These are phyloP conservation scores for Griposia aprilina DNA, from an alignment of 2,888 invertebrate species.

Conservation along the genomic window DNA sequence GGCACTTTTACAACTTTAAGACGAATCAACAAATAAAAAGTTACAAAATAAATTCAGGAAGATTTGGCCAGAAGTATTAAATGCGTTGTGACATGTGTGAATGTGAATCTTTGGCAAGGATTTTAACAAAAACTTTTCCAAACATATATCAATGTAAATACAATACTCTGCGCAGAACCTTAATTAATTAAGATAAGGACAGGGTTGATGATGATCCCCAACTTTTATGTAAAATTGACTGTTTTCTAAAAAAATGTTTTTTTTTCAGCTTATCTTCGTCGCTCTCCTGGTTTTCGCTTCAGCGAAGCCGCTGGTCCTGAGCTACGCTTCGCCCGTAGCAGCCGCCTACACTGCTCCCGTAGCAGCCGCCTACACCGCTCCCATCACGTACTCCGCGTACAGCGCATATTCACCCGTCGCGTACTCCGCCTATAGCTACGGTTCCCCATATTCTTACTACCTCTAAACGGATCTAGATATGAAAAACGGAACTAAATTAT, in stretches of 20 bases:
- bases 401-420: constrained; percentile 76
- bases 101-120: too few species aligned
- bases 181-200: too few species aligned
- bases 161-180: too few species aligned
- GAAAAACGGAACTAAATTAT: constrained; percentile 19
- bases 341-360: constrained; percentile 77
- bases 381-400: constrained; percentile 81
- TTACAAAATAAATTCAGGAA: neutral
- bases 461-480: constrained; percentile 54
- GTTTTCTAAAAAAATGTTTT: neutral
- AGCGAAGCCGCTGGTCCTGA: constrained; percentile 74
- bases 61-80: neutral
- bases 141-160: neutral
- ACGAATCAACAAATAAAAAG: neutral
- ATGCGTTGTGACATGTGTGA: too few species aligned
- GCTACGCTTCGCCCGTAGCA: constrained; percentile 76
- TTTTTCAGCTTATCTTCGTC: constrained; percentile 87
- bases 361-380: constrained; percentile 79
- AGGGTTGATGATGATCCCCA: neutral
- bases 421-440: constrained; percentile 79
- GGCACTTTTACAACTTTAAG: constrained; percentile 18
- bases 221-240: neutral
- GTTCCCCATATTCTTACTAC: constrained; percentile 79
- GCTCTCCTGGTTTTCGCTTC: constrained; percentile 87
- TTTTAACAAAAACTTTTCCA: neutral